Evolutionary conservation across 2,888 invertebrate genomes (phyloP), one percentile per base, ranked within the genome.

Genomic region (Clusia tigrina): DNA sequence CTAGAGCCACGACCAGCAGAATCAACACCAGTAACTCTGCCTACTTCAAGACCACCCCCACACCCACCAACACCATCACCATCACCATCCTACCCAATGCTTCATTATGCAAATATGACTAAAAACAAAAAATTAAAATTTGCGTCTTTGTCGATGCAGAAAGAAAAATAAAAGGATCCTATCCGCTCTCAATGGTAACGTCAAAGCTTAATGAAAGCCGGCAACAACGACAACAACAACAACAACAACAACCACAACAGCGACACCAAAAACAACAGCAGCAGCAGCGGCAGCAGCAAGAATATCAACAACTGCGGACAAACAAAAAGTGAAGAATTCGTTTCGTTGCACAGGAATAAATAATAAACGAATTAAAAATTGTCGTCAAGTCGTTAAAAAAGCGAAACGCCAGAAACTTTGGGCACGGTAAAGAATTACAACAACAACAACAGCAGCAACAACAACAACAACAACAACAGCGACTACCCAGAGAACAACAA

Each of bases 311-410:
- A 54, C n/a, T n/a, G n/a, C 54, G 26, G 26, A 26, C 25, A 67
- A 67, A 63, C 53, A 60, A 63, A 58, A 67, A 66, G 53, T 54
- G 37, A 52, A 56, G 20, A 48, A 58, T 60, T 64, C 66, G 63
- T 64, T 71, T 61, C 64, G 63, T 57, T 62, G 65, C 66, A 64
- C 60, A 66, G 72, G 77, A 74, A 77, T 77, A 77, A 78, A 77
- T 78, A 77, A 77, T 78, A 77, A 78, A 78, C 78, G 78, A 77
- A 77, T 77, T 78, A 77, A 78, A 77, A 77, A 70, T 69, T 64
- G 67, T 63, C 62, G 62, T 62, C 58, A 58, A 62, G 59, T 63
- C 59, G 53, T 63, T 55, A 38, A 20, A 48, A 48, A 22, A 58
- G 24, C 25, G 38, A 5, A 17, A 23, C 37, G 25, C n/a, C 12